phyloP scores from a whole-genome alignment of 2,797 vertebrate species.

The Iguana delicatissima region DNA sequence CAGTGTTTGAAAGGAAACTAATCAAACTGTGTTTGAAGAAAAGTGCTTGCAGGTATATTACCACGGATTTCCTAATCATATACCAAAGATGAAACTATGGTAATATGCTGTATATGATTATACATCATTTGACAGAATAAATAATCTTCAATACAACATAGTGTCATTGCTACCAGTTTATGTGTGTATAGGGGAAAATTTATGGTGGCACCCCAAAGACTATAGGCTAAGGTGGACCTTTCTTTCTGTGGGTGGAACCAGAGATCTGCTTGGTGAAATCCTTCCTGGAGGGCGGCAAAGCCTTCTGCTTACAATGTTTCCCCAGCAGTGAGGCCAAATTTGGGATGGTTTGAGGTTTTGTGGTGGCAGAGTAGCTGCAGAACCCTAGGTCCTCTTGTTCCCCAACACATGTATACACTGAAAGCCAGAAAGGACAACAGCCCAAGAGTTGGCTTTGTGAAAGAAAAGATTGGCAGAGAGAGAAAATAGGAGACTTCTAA shows the following conservation, averaged over 20 bases:
- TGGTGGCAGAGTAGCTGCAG: not conserved
- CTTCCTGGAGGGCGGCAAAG: not conserved
- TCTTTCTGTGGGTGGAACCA: no score
- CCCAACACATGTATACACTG: not conserved
- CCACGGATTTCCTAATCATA: not conserved
- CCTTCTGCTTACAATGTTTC: not conserved
- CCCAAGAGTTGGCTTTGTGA: not conserved
- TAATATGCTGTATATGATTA: not conserved
- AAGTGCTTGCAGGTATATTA: not conserved
- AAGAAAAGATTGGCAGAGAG: not conserved
- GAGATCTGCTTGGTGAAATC: not conserved
- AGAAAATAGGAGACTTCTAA: not conserved
- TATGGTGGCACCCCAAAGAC: no score
- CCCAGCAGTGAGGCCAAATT: not conserved
- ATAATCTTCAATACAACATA: not conserved
- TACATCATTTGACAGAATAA: not conserved
- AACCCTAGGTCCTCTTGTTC: not conserved
- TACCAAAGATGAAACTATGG: not conserved
- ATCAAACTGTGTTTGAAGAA: not conserved
- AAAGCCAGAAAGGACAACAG: not conserved
- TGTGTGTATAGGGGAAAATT: not conserved
- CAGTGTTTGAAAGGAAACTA: not conserved
- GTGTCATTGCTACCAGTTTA: not conserved
- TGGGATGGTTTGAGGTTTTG: not conserved
- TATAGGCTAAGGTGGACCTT: not conserved